Percentiles rank a stretch among this genome's conserved stretches.
Evolutionary conservation across 2,888 invertebrate species (phyloP).

Genomic region (Galerucella pusilla): DNA sequence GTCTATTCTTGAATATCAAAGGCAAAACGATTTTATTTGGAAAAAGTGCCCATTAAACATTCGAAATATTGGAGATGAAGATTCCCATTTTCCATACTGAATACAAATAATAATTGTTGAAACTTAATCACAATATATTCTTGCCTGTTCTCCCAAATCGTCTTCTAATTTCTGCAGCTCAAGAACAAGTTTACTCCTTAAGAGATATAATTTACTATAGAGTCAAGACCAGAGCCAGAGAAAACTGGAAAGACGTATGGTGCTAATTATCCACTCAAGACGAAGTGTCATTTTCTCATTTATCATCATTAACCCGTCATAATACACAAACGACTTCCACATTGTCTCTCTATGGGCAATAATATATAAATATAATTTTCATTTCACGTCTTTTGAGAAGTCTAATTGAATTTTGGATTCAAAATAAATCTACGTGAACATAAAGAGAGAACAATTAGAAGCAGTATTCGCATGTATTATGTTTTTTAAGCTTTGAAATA

Average conservation of each 20-base stretch:
- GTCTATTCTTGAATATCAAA: too few species aligned
- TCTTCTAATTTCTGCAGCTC: neutral
- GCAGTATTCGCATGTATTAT: too few species aligned
- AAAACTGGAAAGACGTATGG: slow-evolving; percentile 25
- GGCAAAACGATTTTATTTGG: too few species aligned
- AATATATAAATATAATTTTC: too few species aligned
- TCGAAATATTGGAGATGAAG: too few species aligned
- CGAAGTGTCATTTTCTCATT: slow-evolving; percentile 33
- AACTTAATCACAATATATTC: neutral
- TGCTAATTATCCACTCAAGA: slow-evolving; percentile 34
- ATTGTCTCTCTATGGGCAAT: slow-evolving; percentile 11
- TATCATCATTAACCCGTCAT: slow-evolving; percentile 35
- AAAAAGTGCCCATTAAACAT: too few species aligned
- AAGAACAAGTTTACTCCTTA: neutral
- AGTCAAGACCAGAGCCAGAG: slow-evolving; percentile 28
- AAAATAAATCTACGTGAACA: too few species aligned
- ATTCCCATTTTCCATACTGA: too few species aligned
- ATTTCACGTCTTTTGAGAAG: too few species aligned
- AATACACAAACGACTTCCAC: slow-evolving; percentile 28
- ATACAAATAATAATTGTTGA: neutral
- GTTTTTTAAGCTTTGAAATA: too few species aligned
- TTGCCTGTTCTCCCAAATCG: neutral
- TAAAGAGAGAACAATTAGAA: too few species aligned
- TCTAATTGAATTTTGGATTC: too few species aligned
- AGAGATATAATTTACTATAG: slow-evolving; percentile 12